Percentiles rank a stretch among this genome's conserved stretches.
Conservation (phyloP, 2,797 vertebrate genomes). For the Sus cebifrons region DNA sequence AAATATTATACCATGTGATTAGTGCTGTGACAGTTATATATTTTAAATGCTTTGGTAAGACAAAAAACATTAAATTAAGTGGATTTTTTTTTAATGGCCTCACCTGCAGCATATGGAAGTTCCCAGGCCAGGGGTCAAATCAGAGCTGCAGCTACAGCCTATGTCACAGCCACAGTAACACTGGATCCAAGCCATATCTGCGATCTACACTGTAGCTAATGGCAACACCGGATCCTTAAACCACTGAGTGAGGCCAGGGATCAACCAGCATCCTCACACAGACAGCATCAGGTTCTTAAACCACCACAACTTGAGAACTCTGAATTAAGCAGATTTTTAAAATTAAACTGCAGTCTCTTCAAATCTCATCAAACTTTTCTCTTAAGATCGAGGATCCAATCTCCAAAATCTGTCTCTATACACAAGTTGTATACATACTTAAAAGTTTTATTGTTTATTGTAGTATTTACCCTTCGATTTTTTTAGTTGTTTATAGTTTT, state of each 20-base stretch:
- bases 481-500: not conserved
- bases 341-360: conserved; percentile 17
- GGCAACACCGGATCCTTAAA: no score
- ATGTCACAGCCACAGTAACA: no score
- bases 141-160: no score
- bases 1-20: not conserved
- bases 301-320: no score
- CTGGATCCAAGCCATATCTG: no score
- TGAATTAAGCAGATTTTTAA: not conserved
- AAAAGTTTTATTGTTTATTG: not conserved
- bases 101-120: no score
- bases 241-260: no score
- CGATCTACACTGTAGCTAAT: no score
- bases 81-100: no score
- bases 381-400: not conserved
- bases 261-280: no score
- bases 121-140: no score
- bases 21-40: not conserved
- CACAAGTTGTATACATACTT: not conserved
- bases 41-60: conserved; percentile 4
- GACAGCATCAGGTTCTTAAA: no score
- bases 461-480: not conserved
- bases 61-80: not conserved
- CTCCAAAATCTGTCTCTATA: not conserved
- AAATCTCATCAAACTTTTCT: conserved; percentile 6